Base-by-base conservation (phyloP, 2,797 vertebrate genomes). In the Dendrocincla fuliginosa region DNA sequence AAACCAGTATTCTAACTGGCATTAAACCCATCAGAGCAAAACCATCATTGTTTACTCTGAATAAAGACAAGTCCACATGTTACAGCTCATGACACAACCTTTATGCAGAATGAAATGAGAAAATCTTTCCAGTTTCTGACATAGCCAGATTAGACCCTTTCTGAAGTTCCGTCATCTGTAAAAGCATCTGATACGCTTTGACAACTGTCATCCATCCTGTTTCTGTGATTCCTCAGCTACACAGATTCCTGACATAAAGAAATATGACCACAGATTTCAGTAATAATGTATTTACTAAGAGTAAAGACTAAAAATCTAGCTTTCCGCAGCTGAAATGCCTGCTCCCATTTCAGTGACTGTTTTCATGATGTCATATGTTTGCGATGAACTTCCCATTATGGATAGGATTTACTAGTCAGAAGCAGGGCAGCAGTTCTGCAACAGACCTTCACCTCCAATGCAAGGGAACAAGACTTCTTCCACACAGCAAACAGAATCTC, bases 91-190 rank as follows among this genome's bases (percentile, higher is more conserved):
- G 75, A 95, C 80, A 97, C 78, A 84, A 93, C 93, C 95, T 96
- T 95, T 76, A 93, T 24, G 61, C 67, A 84, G 53, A 88, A 76
- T 3, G 19, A 96, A 93, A 94, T 11, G 20, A 90, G 55, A 86
- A 82, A 88, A 75, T 41, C 77, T 70, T 91, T 44, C 70, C 94
- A 44, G 87, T 84, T 94, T 85, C 84, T 94, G 91, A 84, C 55
- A 23, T 32, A 73, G 70, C 49, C 87, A 97, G 85, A 97, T 95
- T 78, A 96, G 84, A 96, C 82, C 53, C 87, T 63, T 91, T 90
- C 92, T 95, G 50, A 96, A 96, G 84, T 96, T 93, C 87, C 73
- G 68, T 87, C 73, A 73, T 79, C 95, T 96, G 89, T 95, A 95
- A 96, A 95, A 81, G 65, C 67, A 87, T 50, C 69, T 44, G 93